Percentiles rank a stretch among this genome's conserved stretches.
Evolutionary conservation across 2,888 invertebrate species (phyloP).

Genomic region (Rhagonycha lutea): DNA sequence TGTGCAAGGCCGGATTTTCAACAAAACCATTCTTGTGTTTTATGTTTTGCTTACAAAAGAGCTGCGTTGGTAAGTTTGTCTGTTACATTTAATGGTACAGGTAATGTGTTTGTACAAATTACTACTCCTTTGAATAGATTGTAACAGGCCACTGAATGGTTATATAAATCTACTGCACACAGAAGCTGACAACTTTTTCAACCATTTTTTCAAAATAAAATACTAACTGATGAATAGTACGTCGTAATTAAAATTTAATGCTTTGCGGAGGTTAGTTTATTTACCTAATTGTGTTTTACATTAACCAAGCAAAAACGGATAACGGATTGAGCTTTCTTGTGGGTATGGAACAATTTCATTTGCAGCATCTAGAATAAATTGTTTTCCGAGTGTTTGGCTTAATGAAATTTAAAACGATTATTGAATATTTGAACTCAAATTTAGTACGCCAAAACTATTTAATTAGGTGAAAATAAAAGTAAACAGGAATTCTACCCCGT

Average conservation of each 20-base stretch:
- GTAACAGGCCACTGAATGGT: slow-evolving; percentile 19
- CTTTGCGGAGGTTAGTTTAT: neutral
- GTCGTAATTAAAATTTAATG: neutral
- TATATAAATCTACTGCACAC: slow-evolving; percentile 13
- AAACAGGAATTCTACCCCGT: neutral
- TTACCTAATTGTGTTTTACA: neutral
- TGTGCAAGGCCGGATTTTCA: slow-evolving; percentile 29
- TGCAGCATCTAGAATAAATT: neutral
- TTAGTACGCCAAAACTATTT: neutral
- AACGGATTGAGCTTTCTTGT: neutral
- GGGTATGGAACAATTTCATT: neutral
- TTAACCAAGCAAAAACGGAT: neutral
- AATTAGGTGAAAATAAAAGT: neutral
- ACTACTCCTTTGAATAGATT: slow-evolving; percentile 16
- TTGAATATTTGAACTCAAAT: neutral
- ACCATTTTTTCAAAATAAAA: neutral
- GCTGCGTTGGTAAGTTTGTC: slow-evolving; percentile 17
- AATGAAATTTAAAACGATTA: neutral
- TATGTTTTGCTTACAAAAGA: slow-evolving; percentile 23
- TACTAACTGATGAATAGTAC: neutral
- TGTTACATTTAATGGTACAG: slow-evolving; percentile 20
- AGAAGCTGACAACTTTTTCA: neutral
- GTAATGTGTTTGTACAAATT: slow-evolving; percentile 26
- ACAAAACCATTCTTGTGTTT: slow-evolving; percentile 23
- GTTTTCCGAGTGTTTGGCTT: neutral